phyloP scores from a whole-genome alignment of 2,888 invertebrate species.

The Anodontia alba region DNA sequence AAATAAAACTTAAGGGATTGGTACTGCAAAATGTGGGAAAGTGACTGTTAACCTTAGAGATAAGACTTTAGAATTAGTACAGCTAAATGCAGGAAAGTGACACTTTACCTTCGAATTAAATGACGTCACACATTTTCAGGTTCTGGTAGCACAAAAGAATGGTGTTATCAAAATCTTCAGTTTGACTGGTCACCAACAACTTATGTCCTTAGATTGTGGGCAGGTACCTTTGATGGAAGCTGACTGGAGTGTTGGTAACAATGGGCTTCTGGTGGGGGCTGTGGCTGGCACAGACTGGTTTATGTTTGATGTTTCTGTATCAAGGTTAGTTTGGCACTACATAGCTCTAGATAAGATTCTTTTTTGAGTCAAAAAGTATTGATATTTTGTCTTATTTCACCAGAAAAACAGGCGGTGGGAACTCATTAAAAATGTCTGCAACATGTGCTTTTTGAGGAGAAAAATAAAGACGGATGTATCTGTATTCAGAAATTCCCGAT shows the following conservation, averaged over 20 bases:
- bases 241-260: conserved; percentile 89
- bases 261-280: conserved; percentile 87
- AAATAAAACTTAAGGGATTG: too few species aligned
- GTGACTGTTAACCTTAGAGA: too few species aligned
- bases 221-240: conserved; percentile 88
- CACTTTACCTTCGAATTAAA: too few species aligned
- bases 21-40: too few species aligned
- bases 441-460: too few species aligned
- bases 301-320: conserved; percentile 89
- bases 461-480: too few species aligned
- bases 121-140: conserved; percentile 81
- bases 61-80: too few species aligned
- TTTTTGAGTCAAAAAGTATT: neutral
- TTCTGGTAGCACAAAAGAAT: conserved; percentile 91
- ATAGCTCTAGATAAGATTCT: neutral
- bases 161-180: conserved; percentile 91
- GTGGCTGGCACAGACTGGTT: conserved; percentile 89
- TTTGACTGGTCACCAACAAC: conserved; percentile 87
- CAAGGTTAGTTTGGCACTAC: conserved; percentile 86
- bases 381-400: too few species aligned
- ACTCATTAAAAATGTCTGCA: too few species aligned
- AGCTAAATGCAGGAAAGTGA: too few species aligned
- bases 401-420: too few species aligned
- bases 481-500: too few species aligned
- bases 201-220: conserved; percentile 88